A percentile compares a stretch with the other conserved stretches of the same genome.
phyloP scores from a whole-genome alignment of 2,113 vertebrate genomes.

The Neogale vison region DNA sequence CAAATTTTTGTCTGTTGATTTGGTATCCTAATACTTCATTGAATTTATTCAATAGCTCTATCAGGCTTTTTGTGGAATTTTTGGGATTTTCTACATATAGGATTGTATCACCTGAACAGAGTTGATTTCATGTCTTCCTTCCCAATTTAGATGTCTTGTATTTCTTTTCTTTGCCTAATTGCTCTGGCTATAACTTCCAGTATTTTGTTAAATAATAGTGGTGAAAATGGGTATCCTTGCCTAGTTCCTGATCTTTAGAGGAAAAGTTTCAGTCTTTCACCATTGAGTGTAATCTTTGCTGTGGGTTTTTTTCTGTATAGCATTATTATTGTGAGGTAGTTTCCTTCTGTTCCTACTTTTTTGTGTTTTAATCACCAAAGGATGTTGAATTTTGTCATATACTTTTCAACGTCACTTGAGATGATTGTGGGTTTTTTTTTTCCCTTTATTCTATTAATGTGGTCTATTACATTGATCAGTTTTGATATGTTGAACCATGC shows the following conservation, averaged over 20 bases:
- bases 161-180: background rate
- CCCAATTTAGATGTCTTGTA: background rate
- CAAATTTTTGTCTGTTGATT: background rate
- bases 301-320: background rate
- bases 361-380: background rate
- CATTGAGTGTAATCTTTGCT: background rate
- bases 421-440: background rate
- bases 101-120: background rate
- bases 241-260: background rate
- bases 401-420: background rate
- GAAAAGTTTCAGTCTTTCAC: background rate
- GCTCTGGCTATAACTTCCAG: background rate
- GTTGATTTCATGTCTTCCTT: background rate
- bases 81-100: background rate
- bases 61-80: background rate
- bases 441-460: background rate
- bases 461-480: background rate
- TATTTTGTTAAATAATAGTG: background rate
- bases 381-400: background rate
- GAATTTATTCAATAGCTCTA: background rate
- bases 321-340: background rate
- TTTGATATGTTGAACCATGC: background rate
- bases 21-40: background rate
- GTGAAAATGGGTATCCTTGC: background rate
- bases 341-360: background rate